Evolutionary conservation across 1,140 invertebrate species (phyloP).

Genomic region (Gryllus bimaculatus): DNA sequence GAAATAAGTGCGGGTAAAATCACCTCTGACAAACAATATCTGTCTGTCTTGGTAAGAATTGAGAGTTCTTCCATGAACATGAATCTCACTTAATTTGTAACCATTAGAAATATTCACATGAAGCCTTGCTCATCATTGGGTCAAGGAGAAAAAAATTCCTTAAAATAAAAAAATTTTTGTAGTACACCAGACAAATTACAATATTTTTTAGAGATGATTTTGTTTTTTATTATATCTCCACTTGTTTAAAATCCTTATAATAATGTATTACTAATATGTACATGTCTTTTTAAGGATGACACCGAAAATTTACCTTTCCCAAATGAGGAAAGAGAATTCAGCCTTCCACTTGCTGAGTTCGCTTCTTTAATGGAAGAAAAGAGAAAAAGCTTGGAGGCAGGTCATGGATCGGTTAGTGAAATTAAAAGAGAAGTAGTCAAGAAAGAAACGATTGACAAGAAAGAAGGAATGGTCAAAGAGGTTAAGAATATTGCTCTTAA

Average conservation of each 20-base stretch:
- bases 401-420: neutral
- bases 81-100: too few relatives aligned
- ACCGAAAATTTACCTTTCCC: conserved; percentile 71
- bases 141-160: too few relatives aligned
- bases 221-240: neutral
- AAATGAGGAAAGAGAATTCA: conserved; percentile 58
- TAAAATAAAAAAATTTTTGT: too few relatives aligned
- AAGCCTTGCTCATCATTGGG: too few relatives aligned
- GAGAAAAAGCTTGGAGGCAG: conserved; percentile 31
- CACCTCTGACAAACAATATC: too few relatives aligned
- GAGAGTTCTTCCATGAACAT: too few relatives aligned
- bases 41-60: too few relatives aligned
- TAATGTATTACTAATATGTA: conserved; percentile 14
- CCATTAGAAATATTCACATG: too few relatives aligned
- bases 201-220: neutral
- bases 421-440: conserved; percentile 33
- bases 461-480: neutral
- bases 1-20: too few relatives aligned
- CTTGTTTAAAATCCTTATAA: conserved; percentile 15
- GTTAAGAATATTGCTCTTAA: conserved; percentile 9
- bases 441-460: neutral
- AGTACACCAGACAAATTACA: too few relatives aligned
- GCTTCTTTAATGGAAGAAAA: conserved; percentile 38
- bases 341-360: conserved; percentile 56
- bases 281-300: conserved; percentile 48